Percentiles rank a stretch among this genome's conserved stretches.
These are phyloP conservation scores for Boloria selene DNA, from an alignment of 2,888 invertebrate species.

Conservation along the genomic window DNA sequence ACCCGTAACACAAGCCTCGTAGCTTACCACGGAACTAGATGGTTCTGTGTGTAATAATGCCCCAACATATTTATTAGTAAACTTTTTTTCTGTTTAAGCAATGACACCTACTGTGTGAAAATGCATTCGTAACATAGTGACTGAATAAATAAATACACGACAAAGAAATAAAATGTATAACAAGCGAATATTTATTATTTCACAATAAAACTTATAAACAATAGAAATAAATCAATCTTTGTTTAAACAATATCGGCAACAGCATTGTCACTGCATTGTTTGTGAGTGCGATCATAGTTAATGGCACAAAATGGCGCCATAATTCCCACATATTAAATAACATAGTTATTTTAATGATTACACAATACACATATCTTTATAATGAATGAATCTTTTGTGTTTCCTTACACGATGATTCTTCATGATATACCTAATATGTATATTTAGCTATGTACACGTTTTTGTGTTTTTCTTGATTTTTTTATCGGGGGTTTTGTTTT, in stretches of 20 bases:
- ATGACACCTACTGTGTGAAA: not conserved
- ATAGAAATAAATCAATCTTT: slow-evolving; percentile 30
- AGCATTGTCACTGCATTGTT: slow-evolving; percentile 30
- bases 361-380: not conserved
- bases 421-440: too few relatives aligned
- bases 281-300: slow-evolving; percentile 21
- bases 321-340: slow-evolving; percentile 24
- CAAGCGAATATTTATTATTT: slow-evolving; percentile 21
- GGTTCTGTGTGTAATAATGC: too few relatives aligned
- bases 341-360: not conserved
- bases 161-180: slow-evolving; percentile 7
- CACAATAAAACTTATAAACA: slow-evolving; percentile 1
- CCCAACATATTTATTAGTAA: too few relatives aligned
- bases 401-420: too few relatives aligned
- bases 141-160: slow-evolving; percentile 6
- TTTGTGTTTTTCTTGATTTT: too few relatives aligned
- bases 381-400: not conserved
- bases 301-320: slow-evolving; percentile 18
- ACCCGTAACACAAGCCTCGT: too few relatives aligned
- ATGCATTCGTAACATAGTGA: not conserved
- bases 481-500: too few relatives aligned
- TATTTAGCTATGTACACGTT: too few relatives aligned
- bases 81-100: too few relatives aligned
- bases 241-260: slow-evolving; percentile 21
- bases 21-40: too few relatives aligned